Base-by-base conservation (phyloP, 1,140 invertebrate species). In the Eueides isabella region DNA sequence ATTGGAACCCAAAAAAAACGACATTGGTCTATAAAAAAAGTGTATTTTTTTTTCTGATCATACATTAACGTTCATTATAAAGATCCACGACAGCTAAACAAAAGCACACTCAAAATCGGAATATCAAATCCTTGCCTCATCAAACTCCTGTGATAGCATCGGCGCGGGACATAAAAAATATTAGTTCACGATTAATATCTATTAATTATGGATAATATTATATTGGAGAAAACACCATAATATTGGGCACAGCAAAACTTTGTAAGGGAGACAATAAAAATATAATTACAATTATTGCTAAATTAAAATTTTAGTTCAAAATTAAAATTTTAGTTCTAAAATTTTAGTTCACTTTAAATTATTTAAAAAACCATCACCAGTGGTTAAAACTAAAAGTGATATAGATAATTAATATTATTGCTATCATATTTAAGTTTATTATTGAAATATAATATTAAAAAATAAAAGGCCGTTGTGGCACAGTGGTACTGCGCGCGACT, bases 41-140 rank as follows among this genome's bases (percentile, higher is more conserved):
- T 41, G 11, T 41, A 14, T 41, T 44, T 44, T 31, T 67, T 30
- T 29, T 66, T 55, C 66, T 74, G 62, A 48, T 61, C 23, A 33
- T 62, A 71, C 67, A 70, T 61, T 5, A 23, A 61, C 62, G 2
- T 64, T 70, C 31, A 65, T 38, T 70, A 41, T 28, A 61, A 71
- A 74, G 69, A 48, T 31, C 44, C 31, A 72, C 65, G 19, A 55
- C 66, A 82, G 80, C 67, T 73, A 28, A 67, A 81, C 75, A 69
- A 73, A 83, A 85, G 85, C 85, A 83, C 84, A 86, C 85, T 70
- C 75, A 84, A 76, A 76, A 81, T 72, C 75, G 67, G 64, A 74
- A 62, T 67, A 70, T 66, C 64, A 78, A 76, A 78, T 88, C 86
- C 94, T 95, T 95, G 94, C 94, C 94, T 95, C 93, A 93, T 94